Evolutionary conservation across 2,113 vertebrate genomes (phyloP), one percentile per base, ranked within the genome.

Genomic region (Sciurus niger): DNA sequence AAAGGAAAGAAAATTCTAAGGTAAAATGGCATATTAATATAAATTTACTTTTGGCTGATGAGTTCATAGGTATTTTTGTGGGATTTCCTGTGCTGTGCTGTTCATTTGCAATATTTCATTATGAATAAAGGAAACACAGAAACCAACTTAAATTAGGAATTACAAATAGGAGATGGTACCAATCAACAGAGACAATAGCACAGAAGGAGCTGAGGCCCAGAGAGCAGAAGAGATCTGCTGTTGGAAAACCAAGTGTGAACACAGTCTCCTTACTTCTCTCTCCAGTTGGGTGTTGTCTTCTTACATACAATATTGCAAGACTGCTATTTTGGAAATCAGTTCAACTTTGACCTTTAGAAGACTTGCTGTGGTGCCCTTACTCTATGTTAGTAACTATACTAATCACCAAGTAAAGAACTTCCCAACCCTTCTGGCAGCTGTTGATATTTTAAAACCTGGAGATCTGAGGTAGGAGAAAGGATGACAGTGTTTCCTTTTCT

Each of bases 51-150:
- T 86, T 72, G 51, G 70, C 37, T 70, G 78, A 78, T 77, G 73
- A 53, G 6, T 43, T 85, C 4, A n/a, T 79, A n/a, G 58, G 6
- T 84, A 25, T 20, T 80, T 89, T 87, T 86, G 34, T 79, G 25
- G 46, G 37, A 48, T 73, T 68, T 90, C 30, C 43, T 63, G 40
- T 72, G 34, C 30, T 55, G 89, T 86, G 12, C 28, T 84, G 1
- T 89, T 97, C 63, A 90, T 40, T 85, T 91, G 58, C 30, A 40
- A 46, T 89, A 60, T 83, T 94, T 93, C 13, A n/a, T 46, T 65
- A 34, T 6, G 2, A 51, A 76, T 55, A 84, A 89, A 84, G 46
- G 13, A 72, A 83, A 40, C 14, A 40, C 0, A 60, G 55, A 68
- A 46, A 43, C n/a, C 24, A 67, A 48, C 8, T 67, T 32, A 67